Evolutionary conservation across 1,140 invertebrate species (phyloP).

Genomic region (Brachionus rubens): DNA sequence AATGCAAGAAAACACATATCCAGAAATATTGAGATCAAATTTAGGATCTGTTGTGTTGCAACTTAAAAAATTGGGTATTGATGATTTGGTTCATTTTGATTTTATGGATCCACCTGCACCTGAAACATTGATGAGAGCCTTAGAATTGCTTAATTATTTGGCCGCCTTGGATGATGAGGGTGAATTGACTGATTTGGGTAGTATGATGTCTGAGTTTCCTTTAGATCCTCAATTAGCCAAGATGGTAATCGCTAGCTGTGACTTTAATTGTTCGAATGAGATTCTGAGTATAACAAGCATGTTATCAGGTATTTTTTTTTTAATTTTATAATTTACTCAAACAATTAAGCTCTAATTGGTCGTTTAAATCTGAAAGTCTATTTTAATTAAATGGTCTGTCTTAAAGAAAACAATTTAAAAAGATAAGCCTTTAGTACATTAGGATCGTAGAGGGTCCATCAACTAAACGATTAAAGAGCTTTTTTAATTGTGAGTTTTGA

Average conservation of each 20-base stretch:
- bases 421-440: too few species aligned
- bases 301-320: constrained; percentile 65
- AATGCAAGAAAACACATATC: constrained; percentile 99
- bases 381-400: too few species aligned
- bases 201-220: constrained; percentile 99
- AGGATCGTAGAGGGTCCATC: too few species aligned
- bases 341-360: background rate
- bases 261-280: constrained; percentile 98
- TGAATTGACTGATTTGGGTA: constrained; percentile 62
- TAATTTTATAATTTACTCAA: background rate
- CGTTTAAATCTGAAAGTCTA: background rate
- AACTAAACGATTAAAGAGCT: too few species aligned
- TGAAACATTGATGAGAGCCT: constrained; percentile 96
- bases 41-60: constrained; percentile 94
- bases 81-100: constrained; percentile 98
- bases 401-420: too few species aligned
- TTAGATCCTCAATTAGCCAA: constrained; percentile 97
- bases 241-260: constrained; percentile 90
- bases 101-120: constrained; percentile 99
- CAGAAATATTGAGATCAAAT: constrained; percentile 95
- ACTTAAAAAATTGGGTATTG: constrained; percentile 96
- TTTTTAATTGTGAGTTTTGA: too few species aligned
- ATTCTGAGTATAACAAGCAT: constrained; percentile 97
- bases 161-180: constrained; percentile 89
- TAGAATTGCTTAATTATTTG: constrained; percentile 95